Percentiles rank a stretch among this genome's conserved stretches.
phyloP scores from a whole-genome alignment of 2,888 invertebrate species.

The Brassicogethes aeneus region DNA sequence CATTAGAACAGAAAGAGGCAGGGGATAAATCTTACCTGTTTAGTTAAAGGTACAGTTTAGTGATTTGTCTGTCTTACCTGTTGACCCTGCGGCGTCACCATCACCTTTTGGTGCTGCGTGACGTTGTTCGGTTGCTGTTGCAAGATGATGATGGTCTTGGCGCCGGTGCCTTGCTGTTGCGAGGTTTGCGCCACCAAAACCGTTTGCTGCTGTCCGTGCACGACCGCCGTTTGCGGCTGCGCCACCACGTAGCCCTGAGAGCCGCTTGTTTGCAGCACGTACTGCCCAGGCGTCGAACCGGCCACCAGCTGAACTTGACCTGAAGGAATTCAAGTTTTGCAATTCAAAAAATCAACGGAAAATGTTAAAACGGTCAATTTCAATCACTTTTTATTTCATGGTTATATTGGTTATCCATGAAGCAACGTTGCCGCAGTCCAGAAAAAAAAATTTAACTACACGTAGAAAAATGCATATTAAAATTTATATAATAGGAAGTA shows the following conservation, averaged over 20 bases:
- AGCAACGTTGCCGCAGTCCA: too few species aligned
- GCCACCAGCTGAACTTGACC: conserved; percentile 42
- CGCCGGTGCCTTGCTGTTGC: conserved; percentile 54
- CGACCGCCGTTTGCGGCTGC: conserved; percentile 52
- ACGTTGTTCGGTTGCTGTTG: conserved; percentile 48
- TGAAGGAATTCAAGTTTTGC: too few species aligned
- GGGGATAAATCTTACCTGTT: too few species aligned
- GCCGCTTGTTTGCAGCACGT: conserved; percentile 43
- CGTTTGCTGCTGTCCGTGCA: conserved; percentile 53
- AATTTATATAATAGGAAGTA: too few species aligned
- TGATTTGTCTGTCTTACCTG: too few species aligned
- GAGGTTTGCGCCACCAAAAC: conserved; percentile 58
- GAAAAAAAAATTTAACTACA: too few species aligned
- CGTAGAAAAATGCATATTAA: too few species aligned
- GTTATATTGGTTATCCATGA: too few species aligned
- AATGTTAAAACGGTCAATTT: too few species aligned
- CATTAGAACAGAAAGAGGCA: too few species aligned
- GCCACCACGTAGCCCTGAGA: conserved; percentile 58
- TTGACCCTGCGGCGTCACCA: conserved; percentile 59
- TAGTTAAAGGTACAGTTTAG: too few species aligned
- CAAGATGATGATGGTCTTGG: conserved; percentile 62
- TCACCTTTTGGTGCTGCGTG: conserved; percentile 43
- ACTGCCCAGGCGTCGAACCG: conserved; percentile 41
- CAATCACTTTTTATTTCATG: too few species aligned
- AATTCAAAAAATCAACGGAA: conserved; percentile 23